Percentiles rank a stretch among this genome's conserved stretches.
phyloP scores from a whole-genome alignment of 2,888 invertebrate genomes.

The Drosophila crucigera region DNA sequence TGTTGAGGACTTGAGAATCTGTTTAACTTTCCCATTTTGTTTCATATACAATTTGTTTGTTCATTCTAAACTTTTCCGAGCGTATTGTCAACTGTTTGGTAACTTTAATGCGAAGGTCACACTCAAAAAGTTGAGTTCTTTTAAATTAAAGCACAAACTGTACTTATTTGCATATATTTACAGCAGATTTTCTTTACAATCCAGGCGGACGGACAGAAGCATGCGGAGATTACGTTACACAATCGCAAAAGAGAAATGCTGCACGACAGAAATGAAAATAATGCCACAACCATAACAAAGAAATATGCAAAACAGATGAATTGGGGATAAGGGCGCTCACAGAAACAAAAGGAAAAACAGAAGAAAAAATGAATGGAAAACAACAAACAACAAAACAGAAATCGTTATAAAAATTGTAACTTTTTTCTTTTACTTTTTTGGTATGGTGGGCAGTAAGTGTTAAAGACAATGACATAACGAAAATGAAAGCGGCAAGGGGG shows the following conservation, averaged over 20 bases:
- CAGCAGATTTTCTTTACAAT: conserved; percentile 59
- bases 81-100: conserved; percentile 10
- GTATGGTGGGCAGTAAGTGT: conserved; percentile 40
- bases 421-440: conserved; percentile 57
- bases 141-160: conserved; percentile 57
- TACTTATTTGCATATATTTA: conserved; percentile 76
- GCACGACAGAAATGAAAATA: conserved; percentile 57
- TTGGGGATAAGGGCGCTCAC: conserved; percentile 69
- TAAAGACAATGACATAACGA: conserved; percentile 59
- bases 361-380: conserved; percentile 22
- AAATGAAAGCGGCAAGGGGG: conserved; percentile 50
- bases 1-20: neutral
- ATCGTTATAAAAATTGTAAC: conserved; percentile 68
- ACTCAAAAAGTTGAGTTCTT: conserved; percentile 30
- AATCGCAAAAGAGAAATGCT: conserved; percentile 49
- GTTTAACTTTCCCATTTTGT: conserved; percentile 17
- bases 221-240: conserved; percentile 64
- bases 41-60: conserved; percentile 1
- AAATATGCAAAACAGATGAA: conserved; percentile 81
- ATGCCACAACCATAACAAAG: conserved; percentile 76
- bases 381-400: conserved; percentile 43
- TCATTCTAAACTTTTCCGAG: conserved; percentile 16
- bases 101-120: conserved; percentile 66
- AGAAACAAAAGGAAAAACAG: conserved; percentile 21
- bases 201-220: conserved; percentile 8